phyloP scores from a whole-genome alignment of 1,140 invertebrate species.

The Papilio polytes region DNA sequence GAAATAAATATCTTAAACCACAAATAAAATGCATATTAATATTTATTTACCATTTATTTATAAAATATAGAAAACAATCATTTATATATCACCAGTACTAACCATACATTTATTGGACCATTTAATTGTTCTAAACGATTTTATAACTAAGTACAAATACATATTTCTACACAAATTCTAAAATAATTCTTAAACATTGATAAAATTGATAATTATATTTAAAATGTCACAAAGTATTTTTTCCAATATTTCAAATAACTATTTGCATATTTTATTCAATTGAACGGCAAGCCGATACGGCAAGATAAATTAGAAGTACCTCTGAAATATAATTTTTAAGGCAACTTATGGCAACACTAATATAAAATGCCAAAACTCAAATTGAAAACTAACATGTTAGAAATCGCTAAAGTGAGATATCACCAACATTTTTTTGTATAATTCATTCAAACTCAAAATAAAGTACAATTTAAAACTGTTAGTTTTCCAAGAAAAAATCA shows the following conservation, averaged over 20 bases:
- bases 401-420: background rate
- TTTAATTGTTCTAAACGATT: slow-evolving; percentile 48
- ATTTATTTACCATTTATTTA: slow-evolving; percentile 53
- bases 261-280: background rate
- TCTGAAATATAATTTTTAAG: slow-evolving; percentile 22
- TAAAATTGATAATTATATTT: slow-evolving; percentile 40
- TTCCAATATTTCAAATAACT: background rate
- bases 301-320: slow-evolving; percentile 42
- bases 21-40: slow-evolving; percentile 41
- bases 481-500: no score
- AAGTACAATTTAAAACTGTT: no score
- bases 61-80: slow-evolving; percentile 62
- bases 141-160: slow-evolving; percentile 60
- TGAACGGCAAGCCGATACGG: slow-evolving; percentile 49
- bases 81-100: slow-evolving; percentile 52
- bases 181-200: background rate
- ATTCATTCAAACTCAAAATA: no score
- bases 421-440: background rate
- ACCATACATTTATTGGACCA: slow-evolving; percentile 53
- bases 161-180: slow-evolving; percentile 52
- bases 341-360: background rate
- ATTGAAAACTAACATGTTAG: background rate
- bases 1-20: no score
- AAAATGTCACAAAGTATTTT: slow-evolving; percentile 8
- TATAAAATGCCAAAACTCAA: background rate